Evolutionary conservation across 2,113 vertebrate species (phyloP).

Genomic region (Alligator sinensis): DNA sequence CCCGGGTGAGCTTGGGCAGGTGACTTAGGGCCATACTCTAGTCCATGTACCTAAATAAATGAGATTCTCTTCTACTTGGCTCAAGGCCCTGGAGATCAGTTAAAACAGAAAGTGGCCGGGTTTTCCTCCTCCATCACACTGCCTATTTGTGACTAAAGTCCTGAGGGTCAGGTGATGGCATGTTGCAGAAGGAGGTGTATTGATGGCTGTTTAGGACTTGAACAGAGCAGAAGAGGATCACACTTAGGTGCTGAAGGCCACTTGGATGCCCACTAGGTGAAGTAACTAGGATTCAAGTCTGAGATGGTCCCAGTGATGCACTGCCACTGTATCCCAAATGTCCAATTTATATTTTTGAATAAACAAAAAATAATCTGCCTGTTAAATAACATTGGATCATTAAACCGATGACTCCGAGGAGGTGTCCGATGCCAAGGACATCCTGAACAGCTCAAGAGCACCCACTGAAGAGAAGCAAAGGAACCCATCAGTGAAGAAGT

Average conservation of each 20-base stretch:
- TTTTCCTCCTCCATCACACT: too few relatives aligned
- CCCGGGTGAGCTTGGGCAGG: not conserved
- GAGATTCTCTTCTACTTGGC: too few relatives aligned
- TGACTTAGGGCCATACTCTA: not conserved
- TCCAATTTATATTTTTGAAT: not conserved
- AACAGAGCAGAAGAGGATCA: too few relatives aligned
- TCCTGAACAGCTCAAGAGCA: not conserved
- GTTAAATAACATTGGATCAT: fast-evolving
- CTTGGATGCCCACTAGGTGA: too few relatives aligned
- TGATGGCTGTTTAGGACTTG: too few relatives aligned
- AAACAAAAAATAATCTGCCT: not conserved
- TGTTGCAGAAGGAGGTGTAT: too few relatives aligned
- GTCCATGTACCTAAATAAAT: too few relatives aligned
- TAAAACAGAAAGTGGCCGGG: too few relatives aligned
- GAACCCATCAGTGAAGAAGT: not conserved
- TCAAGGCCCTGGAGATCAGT: too few relatives aligned
- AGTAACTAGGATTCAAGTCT: not conserved
- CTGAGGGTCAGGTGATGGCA: too few relatives aligned
- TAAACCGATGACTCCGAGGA: fast-evolving
- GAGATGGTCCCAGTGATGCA: fast-evolving
- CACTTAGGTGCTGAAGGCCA: too few relatives aligned
- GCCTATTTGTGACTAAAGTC: too few relatives aligned
- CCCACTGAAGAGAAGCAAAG: not conserved
- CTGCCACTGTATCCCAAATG: not conserved
- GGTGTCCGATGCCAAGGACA: fast-evolving